Evolutionary conservation across 1,140 invertebrate genomes (phyloP).

Genomic region (Drosophila kepulauana): DNA sequence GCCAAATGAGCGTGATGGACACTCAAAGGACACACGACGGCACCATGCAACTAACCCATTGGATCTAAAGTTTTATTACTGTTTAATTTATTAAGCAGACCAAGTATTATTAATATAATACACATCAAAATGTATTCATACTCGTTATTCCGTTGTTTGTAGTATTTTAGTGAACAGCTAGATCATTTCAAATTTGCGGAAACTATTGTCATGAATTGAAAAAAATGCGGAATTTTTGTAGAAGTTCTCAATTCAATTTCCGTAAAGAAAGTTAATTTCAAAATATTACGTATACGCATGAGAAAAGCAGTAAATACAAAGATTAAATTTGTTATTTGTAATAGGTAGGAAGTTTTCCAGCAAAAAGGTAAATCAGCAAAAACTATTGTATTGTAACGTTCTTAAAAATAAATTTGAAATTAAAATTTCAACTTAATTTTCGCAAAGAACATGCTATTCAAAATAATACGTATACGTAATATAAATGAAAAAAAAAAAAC

Average conservation of each 20-base stretch:
- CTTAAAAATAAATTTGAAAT: not conserved
- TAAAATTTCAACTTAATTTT: not conserved
- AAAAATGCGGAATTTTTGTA: too few relatives aligned
- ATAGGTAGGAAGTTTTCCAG: too few relatives aligned
- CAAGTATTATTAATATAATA: not conserved
- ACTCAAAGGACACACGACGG: constrained; percentile 91
- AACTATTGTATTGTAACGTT: too few relatives aligned
- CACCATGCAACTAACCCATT: constrained; percentile 92
- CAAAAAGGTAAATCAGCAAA: too few relatives aligned
- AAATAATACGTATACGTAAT: too few relatives aligned
- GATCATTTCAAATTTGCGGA: not conserved
- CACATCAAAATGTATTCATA: not conserved
- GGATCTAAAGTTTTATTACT: constrained; percentile 87
- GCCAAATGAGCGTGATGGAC: constrained; percentile 91
- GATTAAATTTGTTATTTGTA: too few relatives aligned
- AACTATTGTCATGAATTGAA: not conserved
- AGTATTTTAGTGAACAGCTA: too few relatives aligned
- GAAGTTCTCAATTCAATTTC: too few relatives aligned
- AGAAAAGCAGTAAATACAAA: too few relatives aligned
- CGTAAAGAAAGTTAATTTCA: too few relatives aligned
- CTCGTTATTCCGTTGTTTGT: not conserved
- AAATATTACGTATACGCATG: too few relatives aligned
- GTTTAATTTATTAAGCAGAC: not conserved
- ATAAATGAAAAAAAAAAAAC: too few relatives aligned
- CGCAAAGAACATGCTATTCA: not conserved